Percentiles rank a stretch among this genome's conserved stretches.
Evolutionary conservation across 2,113 vertebrate species (phyloP).

Genomic region (Neopipo cinnamomea): DNA sequence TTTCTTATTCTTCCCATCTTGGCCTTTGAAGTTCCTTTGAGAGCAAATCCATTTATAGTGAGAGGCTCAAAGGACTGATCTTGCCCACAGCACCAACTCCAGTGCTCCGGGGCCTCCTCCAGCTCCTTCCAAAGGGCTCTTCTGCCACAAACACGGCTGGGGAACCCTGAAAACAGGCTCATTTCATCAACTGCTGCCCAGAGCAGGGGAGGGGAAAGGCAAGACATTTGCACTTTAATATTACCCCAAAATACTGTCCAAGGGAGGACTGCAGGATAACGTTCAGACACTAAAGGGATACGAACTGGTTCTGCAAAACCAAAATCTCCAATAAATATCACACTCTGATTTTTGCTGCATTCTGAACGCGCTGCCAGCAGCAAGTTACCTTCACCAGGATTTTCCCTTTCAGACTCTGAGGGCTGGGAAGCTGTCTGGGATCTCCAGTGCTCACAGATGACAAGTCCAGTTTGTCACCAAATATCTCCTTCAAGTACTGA

Average conservation of each 20-base stretch:
- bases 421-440: slow-evolving; percentile 87
- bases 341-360: neutral
- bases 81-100: neutral
- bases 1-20: neutral
- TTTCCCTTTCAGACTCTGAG: slow-evolving; percentile 89
- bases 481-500: slow-evolving; percentile 89
- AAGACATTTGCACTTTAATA: neutral
- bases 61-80: neutral
- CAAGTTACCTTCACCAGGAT: slow-evolving; percentile 92
- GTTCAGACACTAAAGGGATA: neutral
- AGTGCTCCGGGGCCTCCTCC: neutral
- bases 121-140: neutral
- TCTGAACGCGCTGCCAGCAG: neutral
- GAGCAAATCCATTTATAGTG: neutral
- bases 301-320: neutral
- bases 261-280: neutral
- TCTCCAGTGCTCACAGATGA: slow-evolving; percentile 78
- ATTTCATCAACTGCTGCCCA: neutral
- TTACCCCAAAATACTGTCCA: neutral
- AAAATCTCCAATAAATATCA: neutral
- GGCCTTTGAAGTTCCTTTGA: neutral
- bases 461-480: slow-evolving; percentile 90
- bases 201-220: neutral
- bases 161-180: neutral
- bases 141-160: neutral